phyloP scores from a whole-genome alignment of 1,140 invertebrate genomes.

The Hylaeus volcanicus region DNA sequence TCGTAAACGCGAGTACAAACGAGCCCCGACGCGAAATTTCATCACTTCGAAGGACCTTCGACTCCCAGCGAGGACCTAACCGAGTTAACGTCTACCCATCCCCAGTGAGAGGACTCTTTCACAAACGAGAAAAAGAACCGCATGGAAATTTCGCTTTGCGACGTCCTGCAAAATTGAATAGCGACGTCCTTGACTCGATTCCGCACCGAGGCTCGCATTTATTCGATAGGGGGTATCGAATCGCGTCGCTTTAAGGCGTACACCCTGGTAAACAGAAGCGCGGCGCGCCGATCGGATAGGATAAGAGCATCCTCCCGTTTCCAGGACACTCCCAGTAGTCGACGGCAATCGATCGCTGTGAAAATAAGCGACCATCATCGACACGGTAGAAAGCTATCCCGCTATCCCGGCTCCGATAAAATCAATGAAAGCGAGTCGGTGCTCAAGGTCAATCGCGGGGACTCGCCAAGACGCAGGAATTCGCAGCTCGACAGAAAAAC shows the following conservation, averaged over 20 bases:
- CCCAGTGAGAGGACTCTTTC: no score
- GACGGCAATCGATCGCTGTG: conserved; percentile 18
- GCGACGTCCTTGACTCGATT: conserved; percentile 32
- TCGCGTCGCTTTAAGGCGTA: not conserved
- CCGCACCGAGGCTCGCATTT: not conserved
- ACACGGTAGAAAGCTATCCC: conserved; percentile 15
- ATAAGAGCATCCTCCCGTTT: not conserved
- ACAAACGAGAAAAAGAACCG: no score
- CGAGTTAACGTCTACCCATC: no score
- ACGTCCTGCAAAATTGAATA: conserved; percentile 3
- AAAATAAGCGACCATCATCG: no score
- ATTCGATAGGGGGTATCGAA: not conserved
- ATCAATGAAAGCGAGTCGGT: conserved; percentile 53
- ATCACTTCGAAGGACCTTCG: not conserved
- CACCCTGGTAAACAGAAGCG: not conserved
- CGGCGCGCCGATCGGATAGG: not conserved
- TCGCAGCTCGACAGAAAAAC: not conserved
- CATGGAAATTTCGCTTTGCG: conserved; percentile 2
- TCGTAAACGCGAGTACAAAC: not conserved
- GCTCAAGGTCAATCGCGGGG: conserved; percentile 14
- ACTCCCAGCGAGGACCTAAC: not conserved
- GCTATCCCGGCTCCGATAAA: conserved; percentile 16
- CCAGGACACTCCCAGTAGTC: not conserved
- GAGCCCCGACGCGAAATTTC: not conserved
- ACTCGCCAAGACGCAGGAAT: conserved; percentile 2